phyloP scores from a whole-genome alignment of 2,888 invertebrate genomes.

The Caradrina clavipalpis region DNA sequence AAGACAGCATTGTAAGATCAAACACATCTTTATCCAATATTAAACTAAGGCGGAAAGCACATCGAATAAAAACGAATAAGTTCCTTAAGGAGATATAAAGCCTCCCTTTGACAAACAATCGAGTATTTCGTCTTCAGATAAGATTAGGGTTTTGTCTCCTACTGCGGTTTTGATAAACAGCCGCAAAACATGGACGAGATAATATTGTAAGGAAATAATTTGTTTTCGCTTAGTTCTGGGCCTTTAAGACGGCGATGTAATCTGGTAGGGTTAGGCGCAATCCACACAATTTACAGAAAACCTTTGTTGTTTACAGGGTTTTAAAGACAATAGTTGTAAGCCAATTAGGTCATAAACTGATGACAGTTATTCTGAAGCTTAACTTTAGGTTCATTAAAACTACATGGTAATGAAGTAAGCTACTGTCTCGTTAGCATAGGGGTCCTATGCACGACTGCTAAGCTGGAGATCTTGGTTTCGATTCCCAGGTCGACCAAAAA shows the following conservation, averaged over 20 bases:
- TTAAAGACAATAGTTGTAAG: background rate
- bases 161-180: constrained; percentile 66
- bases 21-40: constrained; percentile 42
- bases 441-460: too few relatives aligned
- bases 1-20: constrained; percentile 49
- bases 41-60: constrained; percentile 38
- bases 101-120: constrained; percentile 66
- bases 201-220: constrained; percentile 62
- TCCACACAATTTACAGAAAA: background rate
- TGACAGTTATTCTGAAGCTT: too few relatives aligned
- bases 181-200: constrained; percentile 59
- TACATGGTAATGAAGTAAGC: too few relatives aligned
- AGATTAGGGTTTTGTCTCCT: constrained; percentile 60
- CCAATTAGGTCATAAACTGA: too few relatives aligned
- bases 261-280: constrained; percentile 20
- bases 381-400: too few relatives aligned
- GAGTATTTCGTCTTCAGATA: constrained; percentile 58
- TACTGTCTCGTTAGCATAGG: too few relatives aligned
- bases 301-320: too few relatives aligned
- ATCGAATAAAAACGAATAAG: constrained; percentile 57
- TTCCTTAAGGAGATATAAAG: constrained; percentile 50
- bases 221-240: constrained; percentile 55
- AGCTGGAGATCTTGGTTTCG: too few relatives aligned
- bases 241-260: constrained; percentile 28
- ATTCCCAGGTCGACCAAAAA: too few relatives aligned